Evolutionary conservation across 2,888 invertebrate genomes (phyloP), one percentile per base, ranked within the genome.

Genomic region (Rotaria magnacalcarata): DNA sequence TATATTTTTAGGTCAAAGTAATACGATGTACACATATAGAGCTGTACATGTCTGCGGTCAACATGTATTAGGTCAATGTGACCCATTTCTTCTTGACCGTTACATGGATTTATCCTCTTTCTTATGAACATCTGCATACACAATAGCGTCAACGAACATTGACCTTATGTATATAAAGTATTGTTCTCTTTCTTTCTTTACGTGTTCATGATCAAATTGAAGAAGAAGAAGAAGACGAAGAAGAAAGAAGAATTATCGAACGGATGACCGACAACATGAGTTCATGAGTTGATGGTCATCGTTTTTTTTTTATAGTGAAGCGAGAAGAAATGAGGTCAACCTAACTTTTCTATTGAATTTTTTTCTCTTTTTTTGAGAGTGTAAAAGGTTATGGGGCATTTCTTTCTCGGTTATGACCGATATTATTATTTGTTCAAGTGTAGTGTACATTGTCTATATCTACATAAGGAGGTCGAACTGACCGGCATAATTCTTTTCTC

Each of bases 401-500:
- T 67, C 14, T 67, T 34, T 67, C 34, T 34, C 67, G 16, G 67
- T 67, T 67, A 67, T 41, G 67, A 67, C 67, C 67, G 5, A 52
- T 52, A 52, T 52, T 27, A 41, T 67, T 67, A 67, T 67, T 52
- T 67, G 67, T 16, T 34, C 21, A 21, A 21, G 2, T 21, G 21
- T 54, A 24, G n/a, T 67, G 67, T 67, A 67, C 16, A 34, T 67
- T 67, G 67, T 67, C 67, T 67, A 27, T 67, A 67, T 41, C 14
- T 27, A 67, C 67, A 67, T 67, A 67, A 67, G 67, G 67, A 67
- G 67, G 67, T 67, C 67, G 67, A 34, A 19, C 67, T 67, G 67
- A 67, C 67, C 67, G 34, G 34, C 67, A 67, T 67, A 67, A 67
- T 67, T 67, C 67, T 34, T 34, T 67, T 67, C 67, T 67, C 27